Conservation (phyloP, 2,888 invertebrate genomes). For the Brenthis hecate region DNA sequence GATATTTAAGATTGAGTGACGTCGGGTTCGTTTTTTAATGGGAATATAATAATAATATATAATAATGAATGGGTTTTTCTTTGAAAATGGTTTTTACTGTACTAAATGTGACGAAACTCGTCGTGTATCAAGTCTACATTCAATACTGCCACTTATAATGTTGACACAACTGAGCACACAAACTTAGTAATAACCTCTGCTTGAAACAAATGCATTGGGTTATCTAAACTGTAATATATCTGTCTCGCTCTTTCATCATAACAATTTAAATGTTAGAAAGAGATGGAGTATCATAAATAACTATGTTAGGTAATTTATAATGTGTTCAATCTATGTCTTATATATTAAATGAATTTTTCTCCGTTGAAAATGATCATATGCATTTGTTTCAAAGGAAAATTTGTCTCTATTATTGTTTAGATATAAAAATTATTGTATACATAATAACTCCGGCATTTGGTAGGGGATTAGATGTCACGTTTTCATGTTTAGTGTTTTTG, state of each 20-base stretch:
- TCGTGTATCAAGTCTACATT: conserved; percentile 16
- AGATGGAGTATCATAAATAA: neutral
- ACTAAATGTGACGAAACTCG: conserved; percentile 9
- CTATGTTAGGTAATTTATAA: neutral
- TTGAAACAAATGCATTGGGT: conserved; percentile 21
- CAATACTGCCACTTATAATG: conserved; percentile 37
- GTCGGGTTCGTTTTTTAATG: neutral
- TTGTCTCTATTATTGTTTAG: conserved; percentile 9
- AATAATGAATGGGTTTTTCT: neutral
- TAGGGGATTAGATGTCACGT: conserved; percentile 3
- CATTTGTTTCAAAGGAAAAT: conserved; percentile 11
- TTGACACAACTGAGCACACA: conserved; percentile 35
- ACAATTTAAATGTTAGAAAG: neutral
- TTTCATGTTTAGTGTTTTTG: neutral
- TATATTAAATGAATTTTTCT: neutral
- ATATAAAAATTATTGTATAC: conserved; percentile 16
- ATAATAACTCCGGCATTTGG: conserved; percentile 9
- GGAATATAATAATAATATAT: conserved; percentile 1
- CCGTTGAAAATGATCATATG: conserved; percentile 1
- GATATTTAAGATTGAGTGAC: neutral
- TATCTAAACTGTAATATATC: neutral
- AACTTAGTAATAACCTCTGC: conserved; percentile 17
- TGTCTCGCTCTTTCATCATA: conserved; percentile 4
- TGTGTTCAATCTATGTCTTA: too few species aligned
- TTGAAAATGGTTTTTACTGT: conserved; percentile 4